Percentiles rank a stretch among this genome's conserved stretches.
Evolutionary conservation across 2,113 vertebrate genomes (phyloP).

Genomic region (Psilopsiagon aymara): DNA sequence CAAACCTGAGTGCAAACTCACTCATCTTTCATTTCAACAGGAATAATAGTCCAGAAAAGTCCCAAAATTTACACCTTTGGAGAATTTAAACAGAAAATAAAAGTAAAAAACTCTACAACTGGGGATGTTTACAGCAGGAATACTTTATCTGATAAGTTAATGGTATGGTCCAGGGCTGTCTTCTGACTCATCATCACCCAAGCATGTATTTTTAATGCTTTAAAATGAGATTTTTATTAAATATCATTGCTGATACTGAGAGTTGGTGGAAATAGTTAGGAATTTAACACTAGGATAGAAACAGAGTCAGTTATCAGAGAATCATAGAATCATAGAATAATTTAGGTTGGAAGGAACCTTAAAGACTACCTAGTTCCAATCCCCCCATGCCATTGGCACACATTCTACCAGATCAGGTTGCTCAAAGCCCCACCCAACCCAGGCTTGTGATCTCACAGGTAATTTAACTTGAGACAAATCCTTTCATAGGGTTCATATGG

Average conservation of each 20-base stretch:
- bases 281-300: constrained; percentile 3
- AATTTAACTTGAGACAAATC: constrained; percentile 3
- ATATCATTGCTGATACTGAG: background rate
- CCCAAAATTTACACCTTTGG: background rate
- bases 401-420: background rate
- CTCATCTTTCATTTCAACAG: background rate
- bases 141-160: background rate
- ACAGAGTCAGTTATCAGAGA: background rate
- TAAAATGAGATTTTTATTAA: background rate
- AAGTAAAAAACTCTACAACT: background rate
- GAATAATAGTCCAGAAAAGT: background rate
- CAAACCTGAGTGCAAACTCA: background rate
- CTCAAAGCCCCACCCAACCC: background rate
- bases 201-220: background rate
- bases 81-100: background rate
- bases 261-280: background rate
- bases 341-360: background rate
- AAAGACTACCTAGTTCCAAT: background rate
- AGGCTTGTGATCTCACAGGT: background rate
- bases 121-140: background rate
- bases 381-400: background rate
- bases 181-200: background rate
- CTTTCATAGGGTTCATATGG: background rate
- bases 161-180: background rate
- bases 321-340: background rate